Evolutionary conservation across 2,888 invertebrate species (phyloP), one percentile per base, ranked within the genome.

Genomic region (Gasteruption jaculator): DNA sequence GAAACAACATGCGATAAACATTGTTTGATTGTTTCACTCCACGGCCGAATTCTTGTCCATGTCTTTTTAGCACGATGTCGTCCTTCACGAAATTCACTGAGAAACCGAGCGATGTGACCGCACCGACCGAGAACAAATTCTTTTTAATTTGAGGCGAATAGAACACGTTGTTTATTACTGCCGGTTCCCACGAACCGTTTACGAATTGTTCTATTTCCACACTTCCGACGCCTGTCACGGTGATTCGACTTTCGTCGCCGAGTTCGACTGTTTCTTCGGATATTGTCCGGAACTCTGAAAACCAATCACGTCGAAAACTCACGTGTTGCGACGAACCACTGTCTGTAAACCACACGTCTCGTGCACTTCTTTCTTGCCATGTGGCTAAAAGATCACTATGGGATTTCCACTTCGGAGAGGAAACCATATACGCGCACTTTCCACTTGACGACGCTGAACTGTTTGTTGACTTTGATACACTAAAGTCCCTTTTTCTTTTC

Each of bases 301-400:
- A 50, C 25, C 29, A 40, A 19, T 49, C 43, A 1, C 33, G 19
- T 30, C 26, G 29, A 36, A 41, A 33, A 2, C 50, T 50, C 40
- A 50, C 37, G 36, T 50, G 52, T 35, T 53, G 30, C 2, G 38
- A 31, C 22, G 38, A 20, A 10, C 38, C 38, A 5, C 22, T 22
- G 14, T 38, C 38, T 11, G 31, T 38, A n/a, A 38, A 15, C 38
- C 38, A 38, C 10, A 15, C 4, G 5, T 24, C 31, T 4, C 15
- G 10, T 3, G 5, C 10, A 2, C 3, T 5, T 18, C 6, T 14
- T 11, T 21, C 6, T n/a, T 33, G 5, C 22, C 5, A n/a, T 4
- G 22, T 11, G 3, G 11, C 18, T 18, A n/a, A 5, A 18, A 10
- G 12, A 16, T 31, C 12, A 8, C 12, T 6, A 5, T 31, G 31